Percentiles rank a stretch among this genome's conserved stretches.
phyloP scores from a whole-genome alignment of 37 sponge, comb jelly and placozoan genomes.

The Bolinopsis microptera region DNA sequence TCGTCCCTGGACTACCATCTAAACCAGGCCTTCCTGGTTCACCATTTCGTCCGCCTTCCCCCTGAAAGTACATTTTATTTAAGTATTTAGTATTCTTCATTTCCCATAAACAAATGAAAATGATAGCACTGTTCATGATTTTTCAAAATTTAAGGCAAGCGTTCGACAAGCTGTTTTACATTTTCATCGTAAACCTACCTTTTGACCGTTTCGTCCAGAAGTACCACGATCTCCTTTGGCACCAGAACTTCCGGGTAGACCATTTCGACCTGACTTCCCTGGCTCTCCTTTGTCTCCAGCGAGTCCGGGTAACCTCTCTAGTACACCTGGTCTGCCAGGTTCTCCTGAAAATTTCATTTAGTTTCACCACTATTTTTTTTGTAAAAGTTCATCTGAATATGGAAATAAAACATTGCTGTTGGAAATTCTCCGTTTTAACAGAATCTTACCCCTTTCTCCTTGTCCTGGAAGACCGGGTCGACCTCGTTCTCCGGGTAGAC shows the following conservation, averaged over 20 bases:
- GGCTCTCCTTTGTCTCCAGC: slow-evolving; percentile 61
- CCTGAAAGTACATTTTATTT: no score
- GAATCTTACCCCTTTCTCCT: not conserved
- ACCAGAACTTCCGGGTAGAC: slow-evolving; percentile 4
- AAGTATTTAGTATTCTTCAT: no score
- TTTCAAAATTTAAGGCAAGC: no score
- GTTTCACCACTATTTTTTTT: no score
- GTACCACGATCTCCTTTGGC: slow-evolving; percentile 13
- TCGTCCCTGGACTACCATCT: slow-evolving; percentile 19
- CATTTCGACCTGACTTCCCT: slow-evolving; percentile 8
- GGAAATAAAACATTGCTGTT: no score
- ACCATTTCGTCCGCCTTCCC: not conserved
- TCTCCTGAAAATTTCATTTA: slow-evolving; percentile 22
- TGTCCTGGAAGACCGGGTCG: not conserved
- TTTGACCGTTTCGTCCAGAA: not conserved
- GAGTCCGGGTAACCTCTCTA: slow-evolving; percentile 55
- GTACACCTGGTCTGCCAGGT: slow-evolving; percentile 52
- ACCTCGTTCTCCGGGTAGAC: slow-evolving; percentile 18
- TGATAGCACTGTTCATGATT: no score
- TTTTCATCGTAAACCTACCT: no score
- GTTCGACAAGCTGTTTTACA: no score
- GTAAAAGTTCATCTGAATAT: no score
- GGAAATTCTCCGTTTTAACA: no score
- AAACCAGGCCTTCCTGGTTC: not conserved
- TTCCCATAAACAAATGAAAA: no score